Evolutionary conservation across 2,113 vertebrate species (phyloP), one percentile per base, ranked within the genome.

Genomic region (Perca flavescens): DNA sequence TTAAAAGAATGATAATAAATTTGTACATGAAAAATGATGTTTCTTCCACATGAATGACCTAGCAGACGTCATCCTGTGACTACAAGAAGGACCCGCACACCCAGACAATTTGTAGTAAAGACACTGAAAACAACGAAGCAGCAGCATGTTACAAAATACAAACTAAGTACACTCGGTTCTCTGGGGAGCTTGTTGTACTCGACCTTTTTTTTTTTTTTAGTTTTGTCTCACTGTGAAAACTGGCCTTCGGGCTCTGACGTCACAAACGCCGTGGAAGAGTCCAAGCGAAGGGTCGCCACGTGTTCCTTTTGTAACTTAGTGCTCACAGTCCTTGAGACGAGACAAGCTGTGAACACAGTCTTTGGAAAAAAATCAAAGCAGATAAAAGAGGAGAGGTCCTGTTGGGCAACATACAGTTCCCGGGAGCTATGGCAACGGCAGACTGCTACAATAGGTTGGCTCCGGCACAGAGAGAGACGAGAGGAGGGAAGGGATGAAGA

Each of bases 401-500:
- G 6, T 34, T 84, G 78, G 80, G 68, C 70, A 84, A 87, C 82
- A 74, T 74, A 82, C 78, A 31, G 88, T 50, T 87, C 84, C 82
- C 14, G 62, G 86, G 66, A 66, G 82, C 91, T 94, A 94, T 95
- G 92, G 94, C 93, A 95, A 95, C 94, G 75, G 88, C 79, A 82
- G 80, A 79, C 78, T 77, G 71, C 79, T 63, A 93, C 92, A 90
- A 90, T 91, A 82, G 82, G 86, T 63, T 82, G 86, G 86, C 83
- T 89, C 76, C 19, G 85, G 72, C 74, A 71, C 57, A 58, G 79
- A 54, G 1, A 46, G 74, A 67, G 34, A 34, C 71, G 68, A 70
- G 50, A 72, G 75, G 84, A 82, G 74, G 58, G 75, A 1, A 25
- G 71, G 58, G 69, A 86, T 46, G 74, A 69, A 15, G 47, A 16